phyloP scores from a whole-genome alignment of 2,797 vertebrate genomes.

The Pseudocheirus occidentalis region DNA sequence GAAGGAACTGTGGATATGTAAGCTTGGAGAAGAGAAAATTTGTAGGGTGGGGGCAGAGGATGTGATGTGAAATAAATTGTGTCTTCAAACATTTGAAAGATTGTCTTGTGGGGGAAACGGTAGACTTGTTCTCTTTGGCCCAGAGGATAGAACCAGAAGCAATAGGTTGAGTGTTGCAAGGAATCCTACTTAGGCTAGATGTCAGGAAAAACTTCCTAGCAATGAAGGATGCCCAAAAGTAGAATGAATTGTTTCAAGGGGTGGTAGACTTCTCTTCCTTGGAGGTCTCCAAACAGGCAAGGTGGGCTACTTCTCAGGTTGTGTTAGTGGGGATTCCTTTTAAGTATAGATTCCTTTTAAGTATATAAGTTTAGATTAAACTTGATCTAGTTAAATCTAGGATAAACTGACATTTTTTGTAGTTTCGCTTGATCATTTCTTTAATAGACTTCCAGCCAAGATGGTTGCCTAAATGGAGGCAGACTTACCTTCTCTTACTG shows the following conservation, averaged over 20 bases:
- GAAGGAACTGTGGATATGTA: not conserved
- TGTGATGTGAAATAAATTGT: not conserved
- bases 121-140: not conserved
- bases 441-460: not conserved
- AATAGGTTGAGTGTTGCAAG: not conserved
- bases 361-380: not conserved
- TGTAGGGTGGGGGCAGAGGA: not conserved
- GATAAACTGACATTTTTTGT: not conserved
- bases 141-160: not conserved
- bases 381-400: not conserved
- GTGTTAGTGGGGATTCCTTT: not conserved
- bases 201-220: not conserved
- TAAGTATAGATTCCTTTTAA: too few species aligned
- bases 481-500: not conserved
- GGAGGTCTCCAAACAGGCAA: not conserved
- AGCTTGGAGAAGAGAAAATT: not conserved
- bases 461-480: not conserved
- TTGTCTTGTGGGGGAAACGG: not conserved
- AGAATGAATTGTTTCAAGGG: not conserved
- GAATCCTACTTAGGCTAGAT: not conserved
- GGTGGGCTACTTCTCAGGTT: not conserved
- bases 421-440: too few species aligned
- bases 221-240: not conserved
- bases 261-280: not conserved
- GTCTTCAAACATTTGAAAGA: not conserved